Evolutionary conservation across 2,113 vertebrate genomes (phyloP).

Genomic region (Bagarius yarrelli): DNA sequence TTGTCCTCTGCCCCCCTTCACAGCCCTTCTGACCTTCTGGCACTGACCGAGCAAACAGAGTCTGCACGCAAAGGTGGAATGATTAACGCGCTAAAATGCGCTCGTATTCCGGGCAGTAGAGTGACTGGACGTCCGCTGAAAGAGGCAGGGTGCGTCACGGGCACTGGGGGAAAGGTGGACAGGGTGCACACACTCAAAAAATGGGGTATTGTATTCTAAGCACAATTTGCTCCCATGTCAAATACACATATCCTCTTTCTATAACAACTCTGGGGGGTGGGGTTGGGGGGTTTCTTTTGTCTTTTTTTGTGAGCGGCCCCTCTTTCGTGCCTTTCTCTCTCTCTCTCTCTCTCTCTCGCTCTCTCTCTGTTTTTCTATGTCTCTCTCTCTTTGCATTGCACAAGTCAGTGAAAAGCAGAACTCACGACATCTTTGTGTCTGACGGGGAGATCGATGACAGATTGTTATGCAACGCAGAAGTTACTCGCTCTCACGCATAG

Average conservation of each 20-base stretch:
- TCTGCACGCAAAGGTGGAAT: conserved; percentile 77
- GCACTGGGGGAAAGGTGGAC: conserved; percentile 44
- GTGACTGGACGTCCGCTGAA: conserved; percentile 28
- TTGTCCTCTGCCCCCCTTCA: conserved; percentile 62
- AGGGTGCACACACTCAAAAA: conserved; percentile 1
- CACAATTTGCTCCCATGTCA: conserved; percentile 65
- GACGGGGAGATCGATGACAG: conserved; percentile 73
- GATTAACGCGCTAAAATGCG: conserved; percentile 70
- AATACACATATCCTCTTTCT: conserved; percentile 63
- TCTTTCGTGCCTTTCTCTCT: background rate
- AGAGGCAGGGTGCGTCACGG: conserved; percentile 32
- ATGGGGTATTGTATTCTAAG: conserved; percentile 33
- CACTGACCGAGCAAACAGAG: conserved; percentile 75
- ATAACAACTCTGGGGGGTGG: conserved; percentile 7
- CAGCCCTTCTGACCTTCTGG: conserved; percentile 72
- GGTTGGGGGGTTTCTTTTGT: conserved; percentile 18
- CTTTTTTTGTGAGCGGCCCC: background rate
- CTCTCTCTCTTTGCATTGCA: background rate
- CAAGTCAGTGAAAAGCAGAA: conserved; percentile 40
- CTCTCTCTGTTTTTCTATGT: background rate
- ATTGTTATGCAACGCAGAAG: conserved; percentile 60
- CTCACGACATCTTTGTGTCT: conserved; percentile 66
- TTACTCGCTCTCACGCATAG: no score
- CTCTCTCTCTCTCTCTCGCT: conserved; percentile 18
- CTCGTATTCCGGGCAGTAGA: conserved; percentile 19